Percentiles rank a stretch among this genome's conserved stretches.
Evolutionary conservation across 2,797 vertebrate species (phyloP).

Genomic region (Bryconaethiops microstoma): DNA sequence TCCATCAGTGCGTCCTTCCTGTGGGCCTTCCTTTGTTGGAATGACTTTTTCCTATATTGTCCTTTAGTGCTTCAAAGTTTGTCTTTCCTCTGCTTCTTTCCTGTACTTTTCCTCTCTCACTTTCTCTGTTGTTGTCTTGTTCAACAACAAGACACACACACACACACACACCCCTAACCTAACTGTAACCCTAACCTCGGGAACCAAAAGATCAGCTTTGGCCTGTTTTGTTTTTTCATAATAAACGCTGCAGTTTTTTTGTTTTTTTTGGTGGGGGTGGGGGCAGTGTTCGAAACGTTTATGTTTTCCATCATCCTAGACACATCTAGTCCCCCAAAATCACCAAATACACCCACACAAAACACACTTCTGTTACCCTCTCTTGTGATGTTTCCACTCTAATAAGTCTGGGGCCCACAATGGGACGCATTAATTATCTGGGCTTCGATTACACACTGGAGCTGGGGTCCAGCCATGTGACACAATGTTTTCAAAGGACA

Average conservation of each 20-base stretch:
- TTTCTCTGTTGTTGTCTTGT: slow-evolving; percentile 36
- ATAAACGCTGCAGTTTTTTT: background rate
- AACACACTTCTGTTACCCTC: slow-evolving; percentile 19
- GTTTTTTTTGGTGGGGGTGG: too few species aligned
- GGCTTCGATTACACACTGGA: slow-evolving; percentile 50
- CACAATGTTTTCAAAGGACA: slow-evolving; percentile 50
- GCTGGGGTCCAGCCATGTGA: slow-evolving; percentile 45
- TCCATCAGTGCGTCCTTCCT: slow-evolving; percentile 30
- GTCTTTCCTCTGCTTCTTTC: slow-evolving; percentile 46
- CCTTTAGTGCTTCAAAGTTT: slow-evolving; percentile 30
- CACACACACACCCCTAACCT: background rate
- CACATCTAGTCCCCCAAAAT: background rate
- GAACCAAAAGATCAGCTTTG: background rate
- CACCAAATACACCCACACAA: slow-evolving; percentile 16
- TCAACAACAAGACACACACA: background rate
- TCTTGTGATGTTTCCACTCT: slow-evolving; percentile 55
- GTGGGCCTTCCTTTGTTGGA: slow-evolving; percentile 27
- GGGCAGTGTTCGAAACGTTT: too few species aligned
- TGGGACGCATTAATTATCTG: slow-evolving; percentile 48
- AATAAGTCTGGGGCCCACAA: slow-evolving; percentile 49
- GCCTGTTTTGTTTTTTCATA: background rate
- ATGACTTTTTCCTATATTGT: slow-evolving; percentile 20
- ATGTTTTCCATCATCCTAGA: background rate
- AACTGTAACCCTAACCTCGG: background rate
- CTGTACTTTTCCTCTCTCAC: slow-evolving; percentile 43